These are phyloP conservation scores for Xyrauchen texanus DNA, from an alignment of 2,113 vertebrate genomes.

Conservation along the genomic window DNA sequence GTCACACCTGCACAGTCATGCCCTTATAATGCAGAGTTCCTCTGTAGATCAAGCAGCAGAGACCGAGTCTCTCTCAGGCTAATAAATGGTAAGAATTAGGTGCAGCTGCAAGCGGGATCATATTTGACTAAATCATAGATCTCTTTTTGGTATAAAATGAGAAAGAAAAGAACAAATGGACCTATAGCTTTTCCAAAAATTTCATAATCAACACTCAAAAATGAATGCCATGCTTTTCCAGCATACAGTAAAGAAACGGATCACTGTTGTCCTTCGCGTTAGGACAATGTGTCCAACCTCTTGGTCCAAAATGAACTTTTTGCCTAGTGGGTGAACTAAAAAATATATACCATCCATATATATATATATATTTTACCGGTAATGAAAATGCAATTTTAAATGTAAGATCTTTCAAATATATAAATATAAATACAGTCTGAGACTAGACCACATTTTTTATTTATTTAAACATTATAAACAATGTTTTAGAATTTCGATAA, in stretches of 20 bases:
- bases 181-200: constrained; percentile 21
- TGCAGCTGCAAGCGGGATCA: constrained; percentile 49
- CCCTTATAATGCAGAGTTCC: not conserved
- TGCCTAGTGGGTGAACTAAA: too few relatives aligned
- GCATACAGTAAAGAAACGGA: not conserved
- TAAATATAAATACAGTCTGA: too few relatives aligned
- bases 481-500: too few relatives aligned
- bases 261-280: not conserved
- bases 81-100: constrained; percentile 53
- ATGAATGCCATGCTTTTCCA: constrained; percentile 23
- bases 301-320: not conserved
- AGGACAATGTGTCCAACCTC: not conserved
- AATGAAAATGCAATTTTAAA: too few relatives aligned
- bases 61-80: constrained; percentile 33
- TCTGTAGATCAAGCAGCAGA: constrained; percentile 24
- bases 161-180: constrained; percentile 42
- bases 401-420: too few relatives aligned
- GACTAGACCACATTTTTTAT: too few relatives aligned
- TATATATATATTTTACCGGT: too few relatives aligned
- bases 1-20: constrained; percentile 50
- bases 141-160: constrained; percentile 50
- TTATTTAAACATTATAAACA: too few relatives aligned
- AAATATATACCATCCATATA: too few relatives aligned
- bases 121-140: constrained; percentile 58
- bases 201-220: constrained; percentile 23